phyloP scores from a whole-genome alignment of 2,797 vertebrate species.

The Iguana delicatissima region DNA sequence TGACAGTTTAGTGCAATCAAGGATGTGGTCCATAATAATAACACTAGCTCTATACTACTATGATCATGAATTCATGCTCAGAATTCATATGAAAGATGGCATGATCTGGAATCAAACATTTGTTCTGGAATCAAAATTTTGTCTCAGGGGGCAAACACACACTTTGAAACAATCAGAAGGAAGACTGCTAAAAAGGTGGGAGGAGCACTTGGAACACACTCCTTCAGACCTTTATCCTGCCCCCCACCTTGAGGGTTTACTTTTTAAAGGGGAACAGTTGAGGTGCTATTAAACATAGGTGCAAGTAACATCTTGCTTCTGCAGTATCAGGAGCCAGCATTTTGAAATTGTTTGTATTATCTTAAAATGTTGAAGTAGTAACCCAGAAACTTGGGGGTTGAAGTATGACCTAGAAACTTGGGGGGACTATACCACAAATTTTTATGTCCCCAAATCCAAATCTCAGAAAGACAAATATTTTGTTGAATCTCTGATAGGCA shows the following conservation, averaged over 20 bases:
- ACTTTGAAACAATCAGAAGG: background rate
- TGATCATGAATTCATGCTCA: background rate
- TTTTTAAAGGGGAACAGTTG: background rate
- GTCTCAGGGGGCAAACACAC: background rate
- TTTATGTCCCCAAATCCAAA: background rate
- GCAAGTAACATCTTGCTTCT: background rate
- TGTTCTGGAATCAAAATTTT: background rate
- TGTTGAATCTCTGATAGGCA: background rate
- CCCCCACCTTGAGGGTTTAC: background rate
- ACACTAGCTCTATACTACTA: background rate
- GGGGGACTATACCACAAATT: background rate
- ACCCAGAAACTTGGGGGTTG: background rate
- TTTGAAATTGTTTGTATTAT: background rate
- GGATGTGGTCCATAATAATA: background rate
- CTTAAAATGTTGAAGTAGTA: background rate
- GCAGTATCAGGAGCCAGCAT: background rate
- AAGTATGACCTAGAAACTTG: too few relatives aligned
- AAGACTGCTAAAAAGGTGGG: background rate
- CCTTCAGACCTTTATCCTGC: background rate
- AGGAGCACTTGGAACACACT: too few relatives aligned
- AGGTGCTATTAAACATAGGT: background rate
- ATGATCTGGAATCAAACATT: background rate
- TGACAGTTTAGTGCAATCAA: background rate
- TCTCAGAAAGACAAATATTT: background rate
- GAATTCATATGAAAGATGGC: background rate